Percentiles rank a stretch among this genome's conserved stretches.
phyloP scores from a whole-genome alignment of 2,797 vertebrate genomes.

The Poecilia wingei region DNA sequence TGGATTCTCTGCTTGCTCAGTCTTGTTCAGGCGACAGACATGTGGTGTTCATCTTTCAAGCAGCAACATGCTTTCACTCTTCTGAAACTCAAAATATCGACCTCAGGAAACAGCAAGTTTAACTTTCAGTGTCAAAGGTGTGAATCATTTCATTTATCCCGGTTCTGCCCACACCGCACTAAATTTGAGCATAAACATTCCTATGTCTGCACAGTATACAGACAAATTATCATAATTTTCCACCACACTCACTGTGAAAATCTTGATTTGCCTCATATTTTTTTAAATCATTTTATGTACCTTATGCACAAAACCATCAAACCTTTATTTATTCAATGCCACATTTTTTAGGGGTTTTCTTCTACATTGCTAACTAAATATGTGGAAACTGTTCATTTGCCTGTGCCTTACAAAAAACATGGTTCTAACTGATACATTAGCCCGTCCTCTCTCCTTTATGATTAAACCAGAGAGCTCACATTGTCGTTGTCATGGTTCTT shows the following conservation, averaged over 20 bases:
- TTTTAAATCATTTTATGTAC: background rate
- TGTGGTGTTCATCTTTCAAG: background rate
- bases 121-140: conserved; percentile 8
- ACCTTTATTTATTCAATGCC: background rate
- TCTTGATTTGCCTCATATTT: conserved; percentile 15
- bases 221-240: conserved; percentile 18
- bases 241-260: conserved; percentile 14
- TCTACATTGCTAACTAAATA: too few relatives aligned
- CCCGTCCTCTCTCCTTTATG: background rate
- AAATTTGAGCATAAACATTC: conserved; percentile 10
- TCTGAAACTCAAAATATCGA: conserved; percentile 15
- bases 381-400: background rate
- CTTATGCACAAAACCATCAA: background rate
- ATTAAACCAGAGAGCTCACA: background rate
- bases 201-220: background rate
- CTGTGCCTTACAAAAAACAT: background rate
- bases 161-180: conserved; percentile 28
- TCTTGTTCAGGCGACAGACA: background rate
- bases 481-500: background rate
- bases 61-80: background rate
- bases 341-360: background rate
- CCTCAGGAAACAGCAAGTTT: conserved; percentile 54
- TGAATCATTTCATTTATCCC: conserved; percentile 27
- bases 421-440: background rate
- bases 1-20: background rate